Percentiles rank a stretch among this genome's conserved stretches.
These are phyloP conservation scores for Globicephala melas DNA, from an alignment of 2,113 vertebrate genomes.

Conservation along the genomic window DNA sequence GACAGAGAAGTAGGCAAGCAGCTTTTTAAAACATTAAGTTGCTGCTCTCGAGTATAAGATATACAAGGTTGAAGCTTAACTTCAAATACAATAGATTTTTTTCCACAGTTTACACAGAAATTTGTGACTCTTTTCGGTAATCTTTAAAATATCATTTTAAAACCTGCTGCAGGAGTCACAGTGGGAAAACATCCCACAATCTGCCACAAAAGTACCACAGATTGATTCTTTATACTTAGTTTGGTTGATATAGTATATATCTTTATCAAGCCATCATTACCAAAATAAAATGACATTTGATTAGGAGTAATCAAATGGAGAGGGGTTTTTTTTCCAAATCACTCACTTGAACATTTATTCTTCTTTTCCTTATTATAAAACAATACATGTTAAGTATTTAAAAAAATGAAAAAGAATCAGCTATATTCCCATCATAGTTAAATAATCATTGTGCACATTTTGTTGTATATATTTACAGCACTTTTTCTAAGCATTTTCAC, in stretches of 20 bases:
- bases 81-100: neutral
- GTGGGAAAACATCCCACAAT: constrained; percentile 18
- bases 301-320: neutral
- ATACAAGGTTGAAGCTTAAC: neutral
- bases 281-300: constrained; percentile 46
- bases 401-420: neutral
- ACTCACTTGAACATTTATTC: neutral
- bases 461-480: neutral
- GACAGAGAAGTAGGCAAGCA: constrained; percentile 20
- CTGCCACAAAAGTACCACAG: constrained; percentile 34
- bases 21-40: constrained; percentile 47
- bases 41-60: neutral
- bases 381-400: neutral
- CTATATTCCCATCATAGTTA: neutral
- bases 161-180: neutral
- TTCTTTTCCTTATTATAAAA: neutral
- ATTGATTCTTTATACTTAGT: constrained; percentile 13
- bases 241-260: constrained; percentile 5
- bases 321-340: neutral
- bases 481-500: neutral
- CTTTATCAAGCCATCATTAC: neutral
- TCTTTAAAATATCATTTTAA: constrained; percentile 41
- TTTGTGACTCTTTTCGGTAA: neutral
- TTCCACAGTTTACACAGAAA: neutral
- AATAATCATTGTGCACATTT: neutral